Evolutionary conservation across 2,888 invertebrate species (phyloP).

Genomic region (Stomorhina lunata): DNA sequence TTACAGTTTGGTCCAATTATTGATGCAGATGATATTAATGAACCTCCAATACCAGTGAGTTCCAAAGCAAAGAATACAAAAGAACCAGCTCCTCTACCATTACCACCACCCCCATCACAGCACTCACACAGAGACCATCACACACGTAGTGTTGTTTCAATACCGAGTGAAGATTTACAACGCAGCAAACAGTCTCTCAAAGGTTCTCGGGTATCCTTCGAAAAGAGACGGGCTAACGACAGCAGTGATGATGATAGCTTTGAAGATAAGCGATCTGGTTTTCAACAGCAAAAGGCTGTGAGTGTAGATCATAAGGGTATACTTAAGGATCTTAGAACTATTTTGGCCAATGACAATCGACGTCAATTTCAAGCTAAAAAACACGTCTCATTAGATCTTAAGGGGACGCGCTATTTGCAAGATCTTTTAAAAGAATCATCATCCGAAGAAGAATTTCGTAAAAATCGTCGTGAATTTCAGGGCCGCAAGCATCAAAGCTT

Average conservation of each 20-base stretch:
- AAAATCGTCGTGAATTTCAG: conserved; percentile 79
- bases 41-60: conserved; percentile 68
- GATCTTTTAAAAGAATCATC: conserved; percentile 79
- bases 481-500: conserved; percentile 80
- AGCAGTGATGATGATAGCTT: conserved; percentile 80
- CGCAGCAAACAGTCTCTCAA: conserved; percentile 78
- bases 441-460: conserved; percentile 79
- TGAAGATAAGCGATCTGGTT: conserved; percentile 78
- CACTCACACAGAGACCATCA: conserved; percentile 76
- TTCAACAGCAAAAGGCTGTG: conserved; percentile 79
- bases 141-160: conserved; percentile 73
- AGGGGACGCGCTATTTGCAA: conserved; percentile 78
- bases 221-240: conserved; percentile 72
- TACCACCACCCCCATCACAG: conserved; percentile 77
- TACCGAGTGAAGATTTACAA: conserved; percentile 71
- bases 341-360: conserved; percentile 78
- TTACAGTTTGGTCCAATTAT: conserved; percentile 75
- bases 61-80: conserved; percentile 69
- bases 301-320: conserved; percentile 80
- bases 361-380: conserved; percentile 80
- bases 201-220: conserved; percentile 79
- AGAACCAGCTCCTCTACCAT: conserved; percentile 71
- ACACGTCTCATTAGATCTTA: conserved; percentile 79
- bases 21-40: conserved; percentile 72
- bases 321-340: conserved; percentile 78